These are phyloP conservation scores for Heteromurus nitidus DNA, from an alignment of 2,888 invertebrate genomes.

Conservation along the genomic window DNA sequence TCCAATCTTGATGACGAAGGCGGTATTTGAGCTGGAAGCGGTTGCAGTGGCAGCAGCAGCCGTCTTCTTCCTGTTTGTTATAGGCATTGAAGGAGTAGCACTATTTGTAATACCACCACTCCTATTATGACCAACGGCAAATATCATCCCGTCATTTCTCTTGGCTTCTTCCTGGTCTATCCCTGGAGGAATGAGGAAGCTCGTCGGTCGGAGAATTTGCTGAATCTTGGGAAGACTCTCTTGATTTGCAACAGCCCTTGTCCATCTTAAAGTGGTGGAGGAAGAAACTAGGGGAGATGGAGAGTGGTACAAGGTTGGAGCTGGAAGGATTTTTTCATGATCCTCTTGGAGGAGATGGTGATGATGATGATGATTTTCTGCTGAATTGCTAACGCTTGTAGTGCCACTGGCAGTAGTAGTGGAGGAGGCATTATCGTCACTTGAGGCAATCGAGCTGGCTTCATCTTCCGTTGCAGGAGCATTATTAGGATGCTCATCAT, in stretches of 20 bases:
- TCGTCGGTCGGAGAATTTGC: constrained; percentile 7
- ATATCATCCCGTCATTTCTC: constrained; percentile 51
- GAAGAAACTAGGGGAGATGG: constrained; percentile 31
- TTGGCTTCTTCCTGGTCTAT: constrained; percentile 26
- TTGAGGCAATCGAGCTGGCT: constrained; percentile 52
- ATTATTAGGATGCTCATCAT: constrained; percentile 15
- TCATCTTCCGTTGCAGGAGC: constrained; percentile 59
- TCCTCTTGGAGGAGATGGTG: background rate
- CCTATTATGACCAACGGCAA: constrained; percentile 30
- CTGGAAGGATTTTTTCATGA: constrained; percentile 4
- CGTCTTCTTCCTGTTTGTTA: no score
- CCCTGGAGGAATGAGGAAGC: background rate
- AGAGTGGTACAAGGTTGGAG: background rate
- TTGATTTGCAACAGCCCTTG: constrained; percentile 56
- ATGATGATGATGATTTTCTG: constrained; percentile 34
- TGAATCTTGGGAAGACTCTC: constrained; percentile 41
- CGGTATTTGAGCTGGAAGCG: background rate
- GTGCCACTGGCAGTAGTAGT: no score
- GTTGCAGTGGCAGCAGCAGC: no score
- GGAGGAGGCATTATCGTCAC: constrained; percentile 30
- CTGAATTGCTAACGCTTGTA: constrained; percentile 46
- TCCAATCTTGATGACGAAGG: constrained; percentile 44
- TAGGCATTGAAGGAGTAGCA: constrained; percentile 24
- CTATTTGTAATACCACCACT: constrained; percentile 1
- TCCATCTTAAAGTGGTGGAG: constrained; percentile 52